Evolutionary conservation across 2,888 invertebrate species (phyloP).

Genomic region (Drosophila glabriapex): DNA sequence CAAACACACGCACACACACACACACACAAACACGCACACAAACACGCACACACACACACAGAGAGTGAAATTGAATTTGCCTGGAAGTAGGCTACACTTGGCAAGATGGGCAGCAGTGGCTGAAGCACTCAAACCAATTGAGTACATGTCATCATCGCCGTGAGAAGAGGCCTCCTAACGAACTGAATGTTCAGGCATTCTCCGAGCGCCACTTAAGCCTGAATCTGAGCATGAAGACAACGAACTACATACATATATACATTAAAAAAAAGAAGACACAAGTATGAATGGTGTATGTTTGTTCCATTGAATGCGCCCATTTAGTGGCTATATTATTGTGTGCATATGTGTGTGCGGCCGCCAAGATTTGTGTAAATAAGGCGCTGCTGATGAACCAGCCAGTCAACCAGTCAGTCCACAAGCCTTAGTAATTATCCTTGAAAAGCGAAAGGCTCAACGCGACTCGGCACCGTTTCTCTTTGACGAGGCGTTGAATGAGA

Average conservation of each 20-base stretch:
- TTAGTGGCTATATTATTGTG: constrained; percentile 44
- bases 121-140: constrained; percentile 58
- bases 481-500: constrained; percentile 24
- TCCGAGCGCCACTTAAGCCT: constrained; percentile 32
- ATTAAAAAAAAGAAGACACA: not conserved
- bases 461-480: constrained; percentile 1
- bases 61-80: constrained; percentile 58
- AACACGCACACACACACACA: constrained; percentile 2
- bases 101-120: constrained; percentile 33
- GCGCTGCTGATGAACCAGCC: constrained; percentile 63
- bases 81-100: constrained; percentile 71
- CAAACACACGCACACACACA: not conserved
- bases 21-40: constrained; percentile 6
- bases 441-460: constrained; percentile 24
- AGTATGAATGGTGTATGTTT: not conserved
- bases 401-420: constrained; percentile 13
- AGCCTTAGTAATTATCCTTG: constrained; percentile 50
- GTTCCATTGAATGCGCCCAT: constrained; percentile 60
- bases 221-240: constrained; percentile 13
- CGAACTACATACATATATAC: constrained; percentile 7
- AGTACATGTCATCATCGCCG: constrained; percentile 60
- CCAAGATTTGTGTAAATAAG: constrained; percentile 74
- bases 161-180: constrained; percentile 39
- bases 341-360: constrained; percentile 15
- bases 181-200: constrained; percentile 36